These are phyloP conservation scores for Seira ritae DNA, from an alignment of 2,888 invertebrate species.

Conservation along the genomic window DNA sequence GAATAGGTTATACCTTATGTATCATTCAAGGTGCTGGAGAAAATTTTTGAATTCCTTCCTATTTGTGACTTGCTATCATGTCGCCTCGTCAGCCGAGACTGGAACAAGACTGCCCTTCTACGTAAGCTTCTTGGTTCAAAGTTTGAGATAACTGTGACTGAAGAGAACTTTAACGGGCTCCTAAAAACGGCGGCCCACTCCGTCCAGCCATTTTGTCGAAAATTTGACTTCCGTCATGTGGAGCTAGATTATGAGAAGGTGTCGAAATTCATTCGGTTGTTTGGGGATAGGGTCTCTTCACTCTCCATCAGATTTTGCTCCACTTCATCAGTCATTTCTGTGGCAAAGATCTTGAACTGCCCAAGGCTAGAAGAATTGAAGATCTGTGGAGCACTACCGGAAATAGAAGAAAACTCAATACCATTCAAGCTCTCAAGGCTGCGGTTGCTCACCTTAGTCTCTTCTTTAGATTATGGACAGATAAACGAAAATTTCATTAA, in stretches of 20 bases:
- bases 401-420: constrained; percentile 41
- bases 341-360: constrained; percentile 35
- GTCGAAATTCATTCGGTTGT: constrained; percentile 37
- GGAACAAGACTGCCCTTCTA: constrained; percentile 55
- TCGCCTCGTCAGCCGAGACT: constrained; percentile 51
- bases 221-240: constrained; percentile 46
- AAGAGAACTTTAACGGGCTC: constrained; percentile 46
- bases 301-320: constrained; percentile 52
- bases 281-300: constrained; percentile 43
- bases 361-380: constrained; percentile 49
- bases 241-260: constrained; percentile 50
- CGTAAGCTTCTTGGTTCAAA: constrained; percentile 50
- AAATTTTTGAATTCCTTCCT: constrained; percentile 54
- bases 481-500: constrained; percentile 37
- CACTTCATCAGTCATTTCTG: constrained; percentile 30
- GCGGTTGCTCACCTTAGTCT: constrained; percentile 26
- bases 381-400: constrained; percentile 54
- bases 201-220: constrained; percentile 43
- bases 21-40: constrained; percentile 68
- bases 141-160: constrained; percentile 38
- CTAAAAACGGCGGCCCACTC: constrained; percentile 32
- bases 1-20: no score
- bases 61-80: constrained; percentile 39
- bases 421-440: constrained; percentile 43
- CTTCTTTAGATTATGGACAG: constrained; percentile 55